A percentile compares a stretch with the other conserved stretches of the same genome.
phyloP scores from a whole-genome alignment of 2,113 vertebrate species.

The Rousettus leschenaultii region DNA sequence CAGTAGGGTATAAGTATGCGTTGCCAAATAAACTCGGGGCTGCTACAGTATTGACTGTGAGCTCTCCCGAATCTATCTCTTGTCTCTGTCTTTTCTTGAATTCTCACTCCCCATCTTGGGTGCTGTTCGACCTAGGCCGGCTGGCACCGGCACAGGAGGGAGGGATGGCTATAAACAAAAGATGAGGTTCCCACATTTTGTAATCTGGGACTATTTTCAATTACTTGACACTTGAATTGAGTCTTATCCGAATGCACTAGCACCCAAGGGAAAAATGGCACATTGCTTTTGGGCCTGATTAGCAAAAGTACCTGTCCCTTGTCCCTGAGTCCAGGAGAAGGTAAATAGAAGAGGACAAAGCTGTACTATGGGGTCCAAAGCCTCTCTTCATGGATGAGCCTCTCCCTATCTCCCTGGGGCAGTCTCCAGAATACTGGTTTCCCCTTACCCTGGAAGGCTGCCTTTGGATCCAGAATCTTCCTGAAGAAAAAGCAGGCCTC shows the following conservation, averaged over 20 bases:
- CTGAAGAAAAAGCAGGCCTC: not conserved
- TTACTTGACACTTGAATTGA: not conserved
- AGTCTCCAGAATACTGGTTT: not conserved
- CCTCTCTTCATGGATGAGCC: not conserved
- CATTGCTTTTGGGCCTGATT: not conserved
- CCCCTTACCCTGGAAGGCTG: not conserved
- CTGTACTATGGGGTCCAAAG: not conserved
- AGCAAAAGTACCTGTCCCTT: not conserved
- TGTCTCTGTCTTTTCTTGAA: no score
- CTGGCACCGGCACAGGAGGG: no score
- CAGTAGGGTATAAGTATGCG: no score
- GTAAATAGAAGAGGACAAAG: not conserved
- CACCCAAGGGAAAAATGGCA: not conserved
- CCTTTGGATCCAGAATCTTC: not conserved
- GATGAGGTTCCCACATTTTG: not conserved
- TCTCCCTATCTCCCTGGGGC: no score
- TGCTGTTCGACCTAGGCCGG: no score
- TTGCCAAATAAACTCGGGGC: no score
- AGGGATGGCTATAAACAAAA: not conserved
- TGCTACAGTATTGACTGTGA: no score
- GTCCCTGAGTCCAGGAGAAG: not conserved
- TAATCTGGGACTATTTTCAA: not conserved
- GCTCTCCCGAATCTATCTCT: no score
- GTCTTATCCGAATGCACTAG: not conserved
- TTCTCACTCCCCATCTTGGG: no score